These are phyloP conservation scores for Lydus trimaculatus DNA, from an alignment of 2,888 invertebrate species.

Conservation along the genomic window DNA sequence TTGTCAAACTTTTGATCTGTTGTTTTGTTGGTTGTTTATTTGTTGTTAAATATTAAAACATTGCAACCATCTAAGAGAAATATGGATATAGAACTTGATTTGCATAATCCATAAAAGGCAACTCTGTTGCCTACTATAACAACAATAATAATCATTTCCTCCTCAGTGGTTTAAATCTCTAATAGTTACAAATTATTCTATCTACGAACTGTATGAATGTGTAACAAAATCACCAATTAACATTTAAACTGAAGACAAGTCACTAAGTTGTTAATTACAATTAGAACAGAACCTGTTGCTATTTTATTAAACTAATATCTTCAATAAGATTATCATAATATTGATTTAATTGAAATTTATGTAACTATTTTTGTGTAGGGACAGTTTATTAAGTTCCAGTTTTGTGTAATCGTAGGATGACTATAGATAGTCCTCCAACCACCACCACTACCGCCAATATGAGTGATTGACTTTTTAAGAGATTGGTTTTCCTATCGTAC, in stretches of 20 bases:
- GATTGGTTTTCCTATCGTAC: conserved; percentile 52
- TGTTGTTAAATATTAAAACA: neutral
- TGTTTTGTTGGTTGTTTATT: neutral
- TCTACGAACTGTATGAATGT: neutral
- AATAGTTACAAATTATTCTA: conserved; percentile 17
- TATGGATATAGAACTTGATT: neutral
- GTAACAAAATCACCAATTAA: conserved; percentile 23
- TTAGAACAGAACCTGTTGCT: conserved; percentile 31
- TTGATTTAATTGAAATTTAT: neutral
- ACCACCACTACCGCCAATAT: conserved; percentile 39
- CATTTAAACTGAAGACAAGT: conserved; percentile 20
- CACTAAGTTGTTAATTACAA: conserved; percentile 13
- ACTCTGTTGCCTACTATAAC: conserved; percentile 5
- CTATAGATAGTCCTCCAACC: conserved; percentile 15
- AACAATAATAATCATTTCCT: conserved; percentile 7
- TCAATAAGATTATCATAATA: neutral
- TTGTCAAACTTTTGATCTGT: neutral
- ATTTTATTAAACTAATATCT: neutral
- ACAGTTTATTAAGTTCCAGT: neutral
- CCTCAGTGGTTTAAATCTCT: conserved; percentile 13
- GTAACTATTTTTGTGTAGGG: conserved; percentile 12
- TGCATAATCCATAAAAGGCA: conserved; percentile 19
- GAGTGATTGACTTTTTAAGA: conserved; percentile 57
- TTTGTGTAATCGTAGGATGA: conserved; percentile 14
- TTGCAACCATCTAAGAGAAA: neutral